phyloP scores from a whole-genome alignment of 2,113 vertebrate species.

The Natator depressus region DNA sequence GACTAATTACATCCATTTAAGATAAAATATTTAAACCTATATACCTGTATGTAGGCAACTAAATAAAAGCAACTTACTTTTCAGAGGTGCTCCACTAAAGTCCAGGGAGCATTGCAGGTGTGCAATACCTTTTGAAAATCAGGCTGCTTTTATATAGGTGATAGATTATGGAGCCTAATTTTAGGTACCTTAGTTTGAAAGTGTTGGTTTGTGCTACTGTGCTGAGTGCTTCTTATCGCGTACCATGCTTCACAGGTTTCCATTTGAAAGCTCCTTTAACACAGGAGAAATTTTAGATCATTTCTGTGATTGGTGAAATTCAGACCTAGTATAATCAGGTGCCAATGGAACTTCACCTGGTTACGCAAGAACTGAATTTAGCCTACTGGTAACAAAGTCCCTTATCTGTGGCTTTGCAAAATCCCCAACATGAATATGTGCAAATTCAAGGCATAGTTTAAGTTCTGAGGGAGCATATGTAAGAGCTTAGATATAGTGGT shows the following conservation, averaged over 20 bases:
- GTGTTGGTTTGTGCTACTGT: not conserved
- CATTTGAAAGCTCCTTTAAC: constrained; percentile 29
- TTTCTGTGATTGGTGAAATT: not conserved
- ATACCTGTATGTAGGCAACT: not conserved
- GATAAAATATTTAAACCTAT: not conserved
- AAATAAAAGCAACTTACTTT: not conserved
- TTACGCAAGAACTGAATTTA: not conserved
- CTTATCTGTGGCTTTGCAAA: not conserved
- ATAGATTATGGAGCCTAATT: not conserved
- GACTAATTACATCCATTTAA: not conserved
- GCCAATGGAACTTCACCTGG: not conserved
- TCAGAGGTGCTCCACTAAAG: not conserved
- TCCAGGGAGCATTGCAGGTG: not conserved
- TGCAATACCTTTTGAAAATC: not conserved
- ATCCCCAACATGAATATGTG: not conserved
- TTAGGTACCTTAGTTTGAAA: not conserved
- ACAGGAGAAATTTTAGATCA: not conserved
- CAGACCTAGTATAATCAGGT: constrained; percentile 34
- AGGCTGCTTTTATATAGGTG: not conserved
- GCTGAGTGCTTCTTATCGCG: not conserved
- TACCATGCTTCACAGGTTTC: not conserved
- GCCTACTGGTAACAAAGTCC: not conserved
- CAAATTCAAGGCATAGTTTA: not conserved
- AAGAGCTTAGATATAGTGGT: not conserved
- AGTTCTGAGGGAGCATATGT: not conserved